Evolutionary conservation across 2,888 invertebrate genomes (phyloP).

Genomic region (Asteroscopus sphinx): DNA sequence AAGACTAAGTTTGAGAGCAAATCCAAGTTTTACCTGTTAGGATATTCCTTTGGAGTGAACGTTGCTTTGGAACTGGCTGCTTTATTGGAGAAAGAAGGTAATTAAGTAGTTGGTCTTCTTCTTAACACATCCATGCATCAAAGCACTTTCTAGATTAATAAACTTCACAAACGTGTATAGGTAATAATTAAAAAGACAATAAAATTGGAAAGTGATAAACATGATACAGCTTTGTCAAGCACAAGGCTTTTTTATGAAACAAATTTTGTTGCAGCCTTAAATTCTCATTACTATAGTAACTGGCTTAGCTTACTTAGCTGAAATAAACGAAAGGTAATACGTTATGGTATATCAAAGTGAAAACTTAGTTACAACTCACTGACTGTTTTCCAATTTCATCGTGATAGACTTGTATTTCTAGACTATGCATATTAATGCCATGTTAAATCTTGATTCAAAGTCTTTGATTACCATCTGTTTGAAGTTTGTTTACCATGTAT

Average conservation of each 20-base stretch:
- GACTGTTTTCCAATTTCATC: constrained; percentile 15
- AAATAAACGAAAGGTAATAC: constrained; percentile 6
- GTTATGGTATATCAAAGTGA: background rate
- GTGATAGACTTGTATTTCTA: constrained; percentile 14
- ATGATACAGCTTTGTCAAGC: no score
- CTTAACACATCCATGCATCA: no score
- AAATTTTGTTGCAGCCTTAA: no score
- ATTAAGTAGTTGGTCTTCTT: constrained; percentile 40
- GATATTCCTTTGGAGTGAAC: constrained; percentile 74
- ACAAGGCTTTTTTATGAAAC: no score
- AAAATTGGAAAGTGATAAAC: no score
- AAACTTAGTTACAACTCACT: constrained; percentile 15
- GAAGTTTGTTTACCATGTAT: constrained; percentile 32
- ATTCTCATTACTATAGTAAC: no score
- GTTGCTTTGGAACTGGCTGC: constrained; percentile 74
- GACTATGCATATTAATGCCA: constrained; percentile 33
- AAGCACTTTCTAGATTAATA: no score
- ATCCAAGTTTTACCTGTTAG: constrained; percentile 67
- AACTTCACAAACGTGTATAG: no score
- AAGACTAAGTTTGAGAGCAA: constrained; percentile 58
- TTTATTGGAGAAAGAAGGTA: constrained; percentile 75
- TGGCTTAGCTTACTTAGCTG: background rate
- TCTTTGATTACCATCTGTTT: constrained; percentile 38
- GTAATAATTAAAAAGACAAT: no score
- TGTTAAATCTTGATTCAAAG: constrained; percentile 31